Evolutionary conservation across 2,113 vertebrate species (phyloP).

Genomic region (Bolborhynchus lineola): DNA sequence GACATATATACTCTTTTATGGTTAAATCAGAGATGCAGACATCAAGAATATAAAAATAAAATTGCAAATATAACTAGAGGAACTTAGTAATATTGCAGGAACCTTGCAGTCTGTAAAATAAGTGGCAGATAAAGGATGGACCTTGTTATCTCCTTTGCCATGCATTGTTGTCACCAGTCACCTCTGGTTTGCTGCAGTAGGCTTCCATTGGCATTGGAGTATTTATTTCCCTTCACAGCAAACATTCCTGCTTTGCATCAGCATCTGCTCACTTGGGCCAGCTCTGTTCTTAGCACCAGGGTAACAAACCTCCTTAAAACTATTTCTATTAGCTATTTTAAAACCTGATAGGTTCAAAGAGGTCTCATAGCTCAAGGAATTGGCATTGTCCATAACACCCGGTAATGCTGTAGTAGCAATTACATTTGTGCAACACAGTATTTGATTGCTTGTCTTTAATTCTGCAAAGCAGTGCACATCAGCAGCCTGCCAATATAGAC

Average conservation of each 20-base stretch:
- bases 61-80: not conserved
- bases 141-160: not conserved
- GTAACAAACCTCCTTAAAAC: not conserved
- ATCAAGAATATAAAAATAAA: not conserved
- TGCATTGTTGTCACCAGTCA: not conserved
- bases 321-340: not conserved
- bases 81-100: not conserved
- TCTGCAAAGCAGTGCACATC: constrained; percentile 39
- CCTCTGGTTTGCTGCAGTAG: not conserved
- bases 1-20: not conserved
- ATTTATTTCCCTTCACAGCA: not conserved
- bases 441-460: constrained; percentile 55
- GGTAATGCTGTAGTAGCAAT: not conserved
- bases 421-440: constrained; percentile 21
- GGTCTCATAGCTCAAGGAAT: not conserved
- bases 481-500: constrained; percentile 19
- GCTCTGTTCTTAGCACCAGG: not conserved
- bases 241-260: not conserved
- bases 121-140: not conserved
- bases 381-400: not conserved
- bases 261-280: not conserved
- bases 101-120: not conserved
- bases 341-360: not conserved
- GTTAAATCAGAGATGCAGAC: not conserved
- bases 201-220: not conserved